Conservation (phyloP, 2,113 vertebrate species). For the Podocnemis expansa region DNA sequence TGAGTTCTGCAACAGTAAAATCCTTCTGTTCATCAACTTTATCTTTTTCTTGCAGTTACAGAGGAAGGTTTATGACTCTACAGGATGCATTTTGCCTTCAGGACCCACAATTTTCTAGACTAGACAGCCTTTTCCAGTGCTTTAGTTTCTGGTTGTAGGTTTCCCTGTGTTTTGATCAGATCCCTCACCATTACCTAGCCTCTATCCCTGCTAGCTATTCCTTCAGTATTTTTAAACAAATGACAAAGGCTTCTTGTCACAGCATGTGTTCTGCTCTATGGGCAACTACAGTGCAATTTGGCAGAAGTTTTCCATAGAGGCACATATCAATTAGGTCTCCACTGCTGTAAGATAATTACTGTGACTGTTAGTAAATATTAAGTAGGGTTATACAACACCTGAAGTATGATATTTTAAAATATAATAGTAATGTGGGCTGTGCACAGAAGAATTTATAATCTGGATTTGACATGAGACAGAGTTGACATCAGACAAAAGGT, state of each 20-base stretch:
- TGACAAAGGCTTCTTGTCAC: neutral
- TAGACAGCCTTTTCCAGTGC: neutral
- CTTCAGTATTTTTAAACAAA: slow-evolving; percentile 29
- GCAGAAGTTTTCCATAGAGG: neutral
- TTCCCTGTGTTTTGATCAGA: neutral
- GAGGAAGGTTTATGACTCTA: neutral
- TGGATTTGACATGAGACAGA: neutral
- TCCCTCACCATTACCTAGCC: neutral
- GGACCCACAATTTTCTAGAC: neutral
- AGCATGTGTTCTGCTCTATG: neutral
- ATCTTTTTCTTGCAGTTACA: slow-evolving; percentile 19
- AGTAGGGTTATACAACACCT: neutral
- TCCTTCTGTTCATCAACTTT: neutral
- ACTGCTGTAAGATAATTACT: neutral
- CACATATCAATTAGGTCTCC: neutral
- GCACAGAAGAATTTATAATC: neutral
- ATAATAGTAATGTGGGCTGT: neutral
- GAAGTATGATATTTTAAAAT: neutral
- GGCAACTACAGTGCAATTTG: neutral
- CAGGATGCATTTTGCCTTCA: neutral
- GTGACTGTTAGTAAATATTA: neutral
- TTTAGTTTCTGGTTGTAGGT: neutral
- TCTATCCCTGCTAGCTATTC: neutral
- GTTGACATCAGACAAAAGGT: neutral
- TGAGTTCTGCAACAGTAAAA: slow-evolving; percentile 25